These are phyloP conservation scores for Tupaia tana DNA, from an alignment of 2,113 vertebrate genomes.

Conservation along the genomic window DNA sequence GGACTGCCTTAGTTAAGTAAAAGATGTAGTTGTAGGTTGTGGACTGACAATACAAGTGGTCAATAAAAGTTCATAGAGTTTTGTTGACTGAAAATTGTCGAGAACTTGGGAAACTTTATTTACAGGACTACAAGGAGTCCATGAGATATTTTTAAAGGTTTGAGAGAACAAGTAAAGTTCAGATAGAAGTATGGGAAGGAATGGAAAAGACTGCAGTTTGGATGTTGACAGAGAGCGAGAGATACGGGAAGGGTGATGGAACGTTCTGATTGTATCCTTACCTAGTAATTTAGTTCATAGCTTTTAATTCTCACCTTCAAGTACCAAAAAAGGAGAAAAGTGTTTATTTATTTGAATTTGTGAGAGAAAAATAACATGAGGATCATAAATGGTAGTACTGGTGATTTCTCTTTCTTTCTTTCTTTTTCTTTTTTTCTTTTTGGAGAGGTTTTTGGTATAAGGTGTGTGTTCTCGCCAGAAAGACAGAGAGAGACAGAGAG, in stretches of 20 bases:
- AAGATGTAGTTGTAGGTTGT: neutral
- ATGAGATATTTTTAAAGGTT: neutral
- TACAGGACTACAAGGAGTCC: too few species aligned
- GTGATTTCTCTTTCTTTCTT: neutral
- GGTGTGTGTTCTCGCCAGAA: too few species aligned
- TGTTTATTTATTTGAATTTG: neutral
- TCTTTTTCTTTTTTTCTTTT: too few species aligned
- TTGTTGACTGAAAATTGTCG: neutral
- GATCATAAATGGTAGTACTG: neutral
- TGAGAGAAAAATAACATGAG: neutral
- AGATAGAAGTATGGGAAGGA: neutral
- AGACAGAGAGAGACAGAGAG: too few species aligned
- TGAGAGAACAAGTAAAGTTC: neutral
- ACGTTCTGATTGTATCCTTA: neutral
- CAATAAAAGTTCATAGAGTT: neutral
- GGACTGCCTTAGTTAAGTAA: neutral
- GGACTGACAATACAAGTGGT: neutral
- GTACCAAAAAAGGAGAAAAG: neutral
- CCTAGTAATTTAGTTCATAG: neutral
- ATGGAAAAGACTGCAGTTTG: neutral
- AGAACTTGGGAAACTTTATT: neutral
- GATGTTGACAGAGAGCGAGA: neutral
- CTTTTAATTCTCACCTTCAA: neutral
- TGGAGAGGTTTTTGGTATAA: too few species aligned
- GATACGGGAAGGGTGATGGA: accelerated